Base-by-base conservation (phyloP, 2,797 vertebrate genomes). In the Tenualosa ilisha region DNA sequence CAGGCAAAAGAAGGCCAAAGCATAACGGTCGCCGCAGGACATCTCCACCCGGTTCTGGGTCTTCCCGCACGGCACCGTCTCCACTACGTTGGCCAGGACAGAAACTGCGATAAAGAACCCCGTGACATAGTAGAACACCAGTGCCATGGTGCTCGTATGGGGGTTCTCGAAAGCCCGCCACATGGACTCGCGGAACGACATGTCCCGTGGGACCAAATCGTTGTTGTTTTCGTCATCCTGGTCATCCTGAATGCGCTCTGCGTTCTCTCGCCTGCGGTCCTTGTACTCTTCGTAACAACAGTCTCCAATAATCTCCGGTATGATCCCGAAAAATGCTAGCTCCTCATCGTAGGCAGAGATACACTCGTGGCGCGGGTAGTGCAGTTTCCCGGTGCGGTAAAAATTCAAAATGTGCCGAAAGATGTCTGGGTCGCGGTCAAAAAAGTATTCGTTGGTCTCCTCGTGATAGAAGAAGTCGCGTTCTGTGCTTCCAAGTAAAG, bases 241-340 rank as follows among this genome's bases (percentile, higher is more conserved):
- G 72, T 99, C 98, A 31, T 99, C 98, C 93, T 97, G 95, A 7
- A 99, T 93, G 1, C 98, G 95, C 93, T 99, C 98, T 0, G 96
- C 95, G 84, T 99, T 98, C 93, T 99, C 98, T 26, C 97, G 94
- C 86, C 97, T 92, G 43, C 98, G 96, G 91, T 99, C 98, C 92
- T 98, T 98, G 94, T 99, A 99, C 61, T 99, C 98, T 96, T 99
- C 98, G 0, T 99, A 99, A 91, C 98, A 99, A 90, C 98, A 99
- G 94, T 99, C 98, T 0, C 97, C 98, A 22, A 99, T 97, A 81
- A 98, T 98, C 90, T 99, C 98, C 0, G 98, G 97, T 89, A 98
- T 95, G 89, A 99, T 98, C 85, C 98, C 97, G 85, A 99, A 99
- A 94, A 99, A 99, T 12, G 97, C 93, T 88, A 99, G 87, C 90